These are phyloP conservation scores for Biston betularia DNA, from an alignment of 2,888 invertebrate genomes.

Conservation along the genomic window DNA sequence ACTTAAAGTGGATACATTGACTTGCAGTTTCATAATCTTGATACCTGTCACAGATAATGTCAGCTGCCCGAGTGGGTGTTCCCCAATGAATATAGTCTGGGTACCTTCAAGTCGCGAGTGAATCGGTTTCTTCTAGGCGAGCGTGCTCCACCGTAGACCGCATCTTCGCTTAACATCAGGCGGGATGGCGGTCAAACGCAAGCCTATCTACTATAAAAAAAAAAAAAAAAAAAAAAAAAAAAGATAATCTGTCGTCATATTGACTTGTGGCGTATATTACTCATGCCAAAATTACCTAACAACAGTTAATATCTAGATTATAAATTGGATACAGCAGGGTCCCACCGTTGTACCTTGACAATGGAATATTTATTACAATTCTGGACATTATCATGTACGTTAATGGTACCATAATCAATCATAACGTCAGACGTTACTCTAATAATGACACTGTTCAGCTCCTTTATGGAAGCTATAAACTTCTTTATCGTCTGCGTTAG, in stretches of 20 bases:
- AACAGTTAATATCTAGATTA: constrained; percentile 16
- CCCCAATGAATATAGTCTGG: too few species aligned
- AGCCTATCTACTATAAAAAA: too few species aligned
- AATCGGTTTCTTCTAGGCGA: too few species aligned
- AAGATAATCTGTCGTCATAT: not conserved
- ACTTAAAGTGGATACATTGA: not conserved
- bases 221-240: too few species aligned
- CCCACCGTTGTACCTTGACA: constrained; percentile 22
- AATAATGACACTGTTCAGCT: constrained; percentile 29
- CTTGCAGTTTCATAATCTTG: constrained; percentile 2
- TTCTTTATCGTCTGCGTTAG: constrained; percentile 37
- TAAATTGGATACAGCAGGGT: constrained; percentile 14
- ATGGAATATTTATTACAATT: constrained; percentile 46
- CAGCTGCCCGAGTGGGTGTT: too few species aligned
- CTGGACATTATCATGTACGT: constrained; percentile 22
- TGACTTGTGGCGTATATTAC: not conserved
- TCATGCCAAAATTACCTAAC: constrained; percentile 7
- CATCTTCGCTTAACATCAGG: too few species aligned
- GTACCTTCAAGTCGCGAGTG: too few species aligned
- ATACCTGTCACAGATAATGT: not conserved
- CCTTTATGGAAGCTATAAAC: constrained; percentile 40
- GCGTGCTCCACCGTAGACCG: too few species aligned
- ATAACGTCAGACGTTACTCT: constrained; percentile 28
- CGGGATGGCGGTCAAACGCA: too few species aligned
- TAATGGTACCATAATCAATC: constrained; percentile 46